These are phyloP conservation scores for Amphiura filiformis DNA, from an alignment of 35 echinoderm and acorn worm species.

Conservation along the genomic window DNA sequence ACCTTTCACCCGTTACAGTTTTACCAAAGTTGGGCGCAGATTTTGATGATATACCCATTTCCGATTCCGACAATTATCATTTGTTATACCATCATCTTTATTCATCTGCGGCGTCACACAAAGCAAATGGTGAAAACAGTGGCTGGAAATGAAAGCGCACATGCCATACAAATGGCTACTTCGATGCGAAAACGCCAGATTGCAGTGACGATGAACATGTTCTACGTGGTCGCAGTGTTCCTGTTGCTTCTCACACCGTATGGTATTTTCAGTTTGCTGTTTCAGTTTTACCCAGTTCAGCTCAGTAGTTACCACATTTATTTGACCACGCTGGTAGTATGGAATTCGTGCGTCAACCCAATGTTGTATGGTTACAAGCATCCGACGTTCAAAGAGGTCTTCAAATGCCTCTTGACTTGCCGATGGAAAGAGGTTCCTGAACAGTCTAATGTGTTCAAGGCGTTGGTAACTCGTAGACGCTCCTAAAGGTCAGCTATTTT, in stretches of 20 bases:
- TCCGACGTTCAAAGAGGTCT: conserved; percentile 49
- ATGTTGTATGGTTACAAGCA: conserved; percentile 56
- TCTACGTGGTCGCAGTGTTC: conserved; percentile 15
- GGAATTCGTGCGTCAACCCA: conserved; percentile 53
- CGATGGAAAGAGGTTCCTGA: conserved; percentile 26
- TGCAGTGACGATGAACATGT: conserved; percentile 10
- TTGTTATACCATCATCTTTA: conserved; percentile 16
- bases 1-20: neutral
- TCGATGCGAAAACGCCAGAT: conserved; percentile 1
- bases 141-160: neutral
- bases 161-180: neutral
- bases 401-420: conserved; percentile 38
- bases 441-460: neutral
- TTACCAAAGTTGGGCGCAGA: neutral
- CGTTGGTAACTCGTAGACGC: too few species aligned
- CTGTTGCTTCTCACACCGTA: conserved; percentile 10
- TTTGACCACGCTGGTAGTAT: conserved; percentile 14
- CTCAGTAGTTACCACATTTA: too few species aligned
- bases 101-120: neutral
- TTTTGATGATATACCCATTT: neutral
- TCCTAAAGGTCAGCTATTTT: too few species aligned
- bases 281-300: too few species aligned
- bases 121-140: neutral
- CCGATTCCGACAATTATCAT: neutral
- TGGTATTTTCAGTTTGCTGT: too few species aligned